Percentiles rank a stretch among this genome's conserved stretches.
These are phyloP conservation scores for Limonius californicus DNA, from an alignment of 1,140 invertebrate species.

Conservation along the genomic window DNA sequence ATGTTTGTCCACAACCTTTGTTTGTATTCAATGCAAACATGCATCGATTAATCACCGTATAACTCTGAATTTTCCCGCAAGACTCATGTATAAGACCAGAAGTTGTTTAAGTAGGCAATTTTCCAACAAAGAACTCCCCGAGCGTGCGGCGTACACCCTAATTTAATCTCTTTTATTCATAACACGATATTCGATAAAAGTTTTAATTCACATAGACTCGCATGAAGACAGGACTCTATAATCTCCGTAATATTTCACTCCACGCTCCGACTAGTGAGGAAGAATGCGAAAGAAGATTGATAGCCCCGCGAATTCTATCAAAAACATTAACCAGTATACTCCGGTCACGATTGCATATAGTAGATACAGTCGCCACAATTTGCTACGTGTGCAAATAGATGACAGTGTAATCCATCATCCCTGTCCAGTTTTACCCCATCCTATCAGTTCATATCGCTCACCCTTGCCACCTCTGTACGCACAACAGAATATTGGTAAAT, in stretches of 20 bases:
- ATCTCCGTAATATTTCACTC: constrained; percentile 28
- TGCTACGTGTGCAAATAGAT: constrained; percentile 35
- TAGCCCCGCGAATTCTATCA: constrained; percentile 34
- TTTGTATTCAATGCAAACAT: background rate
- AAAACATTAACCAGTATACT: constrained; percentile 35
- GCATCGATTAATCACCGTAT: background rate
- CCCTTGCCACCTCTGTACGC: background rate
- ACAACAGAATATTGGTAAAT: background rate
- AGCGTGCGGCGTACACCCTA: constrained; percentile 19
- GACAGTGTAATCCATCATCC: constrained; percentile 35
- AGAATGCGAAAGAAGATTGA: constrained; percentile 32
- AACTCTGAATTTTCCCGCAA: background rate
- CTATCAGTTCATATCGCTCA: constrained; percentile 3
- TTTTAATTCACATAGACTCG: constrained; percentile 20
- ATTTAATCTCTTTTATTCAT: constrained; percentile 24
- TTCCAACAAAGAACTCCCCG: background rate
- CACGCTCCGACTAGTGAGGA: constrained; percentile 18
- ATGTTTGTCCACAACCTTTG: background rate
- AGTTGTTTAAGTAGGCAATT: background rate
- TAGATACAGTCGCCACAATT: constrained; percentile 34
- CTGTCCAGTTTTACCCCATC: constrained; percentile 27
- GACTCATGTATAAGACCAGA: no score
- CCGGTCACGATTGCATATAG: constrained; percentile 30
- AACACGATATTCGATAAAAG: constrained; percentile 22
- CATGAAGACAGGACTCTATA: constrained; percentile 13